Evolutionary conservation across 2,797 vertebrate species (phyloP), one percentile per base, ranked within the genome.

Genomic region (Argentina silus): DNA sequence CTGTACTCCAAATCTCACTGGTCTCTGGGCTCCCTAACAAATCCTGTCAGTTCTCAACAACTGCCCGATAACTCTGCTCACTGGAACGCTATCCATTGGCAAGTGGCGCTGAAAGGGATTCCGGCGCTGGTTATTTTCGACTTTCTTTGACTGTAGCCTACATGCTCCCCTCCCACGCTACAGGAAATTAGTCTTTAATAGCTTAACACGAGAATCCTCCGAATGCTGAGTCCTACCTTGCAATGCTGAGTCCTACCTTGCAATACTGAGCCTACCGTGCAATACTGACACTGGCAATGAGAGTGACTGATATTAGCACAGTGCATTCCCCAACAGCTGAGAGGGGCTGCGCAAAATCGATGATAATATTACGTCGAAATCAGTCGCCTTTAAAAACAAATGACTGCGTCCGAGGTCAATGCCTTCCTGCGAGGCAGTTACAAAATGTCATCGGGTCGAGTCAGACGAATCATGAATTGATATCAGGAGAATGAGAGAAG

Each of bases 41-140:
- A 72, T 53, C 63, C 69, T 48, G 63, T 72, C 71, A 36, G 76
- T 21, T 78, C 61, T 56, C 79, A 53, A 76, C 56, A 68, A 71
- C 48, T 50, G 48, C 19, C 48, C 27, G 42, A 48, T 48, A 45
- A 63, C 56, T 75, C 78, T 69, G 76, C 82, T 63, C 4, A 78
- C 78, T 80, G 80, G 75, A 84, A 42, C 78, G 85, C 86, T 90
- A 87, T 91, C 89, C 91, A 88, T 82, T 4, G 74, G 78, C 77
- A 78, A 79, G 84, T 79, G 89, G 87, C 87, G 87, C 89, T 89
- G 90, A 90, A 88, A 60, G 79, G 77, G 76, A 80, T 79, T 84
- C 83, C 78, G 60, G 79, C 69, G 72, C 76, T 77, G 83, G 81
- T 81, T 80, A 59, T 80, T 81, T 77, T 80, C 77, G 67, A 85